phyloP scores from a whole-genome alignment of 2,888 invertebrate genomes.

The Pammene fasciana region DNA sequence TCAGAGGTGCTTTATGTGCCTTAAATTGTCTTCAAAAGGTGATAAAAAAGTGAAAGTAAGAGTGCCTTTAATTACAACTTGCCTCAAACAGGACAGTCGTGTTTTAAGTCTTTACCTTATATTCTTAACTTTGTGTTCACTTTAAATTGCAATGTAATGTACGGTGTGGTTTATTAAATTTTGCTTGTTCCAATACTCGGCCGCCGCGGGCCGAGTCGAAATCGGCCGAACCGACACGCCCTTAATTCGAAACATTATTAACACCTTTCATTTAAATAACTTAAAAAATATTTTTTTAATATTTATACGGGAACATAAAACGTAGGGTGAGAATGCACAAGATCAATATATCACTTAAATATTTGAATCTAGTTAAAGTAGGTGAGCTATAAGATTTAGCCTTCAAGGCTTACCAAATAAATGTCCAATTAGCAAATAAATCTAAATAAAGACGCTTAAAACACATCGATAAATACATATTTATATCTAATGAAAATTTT shows the following conservation, averaged over 20 bases:
- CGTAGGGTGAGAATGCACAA: neutral
- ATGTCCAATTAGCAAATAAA: too few species aligned
- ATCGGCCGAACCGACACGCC: slow-evolving; percentile 48
- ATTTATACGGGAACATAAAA: slow-evolving; percentile 37
- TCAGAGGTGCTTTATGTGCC: slow-evolving; percentile 18
- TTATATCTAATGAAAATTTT: neutral
- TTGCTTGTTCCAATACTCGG: slow-evolving; percentile 32
- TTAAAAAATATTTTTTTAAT: slow-evolving; percentile 24
- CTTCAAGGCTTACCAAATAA: too few species aligned
- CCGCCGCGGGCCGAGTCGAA: slow-evolving; percentile 43
- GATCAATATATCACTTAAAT: neutral
- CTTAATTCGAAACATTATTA: slow-evolving; percentile 48
- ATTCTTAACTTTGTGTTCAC: slow-evolving; percentile 20
- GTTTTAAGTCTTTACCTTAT: slow-evolving; percentile 29
- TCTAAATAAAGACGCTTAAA: too few species aligned
- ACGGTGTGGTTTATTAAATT: slow-evolving; percentile 36
- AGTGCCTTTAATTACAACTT: slow-evolving; percentile 29
- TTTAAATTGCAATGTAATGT: slow-evolving; percentile 17
- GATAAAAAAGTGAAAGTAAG: slow-evolving; percentile 32
- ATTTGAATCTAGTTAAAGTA: too few species aligned
- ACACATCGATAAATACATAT: neutral
- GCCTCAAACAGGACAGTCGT: slow-evolving; percentile 1
- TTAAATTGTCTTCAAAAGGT: slow-evolving; percentile 20
- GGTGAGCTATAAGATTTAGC: too few species aligned
- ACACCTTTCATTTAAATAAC: slow-evolving; percentile 48